Percentiles rank a stretch among this genome's conserved stretches.
Evolutionary conservation across 2,797 vertebrate species (phyloP).

Genomic region (Diplodus sargus): DNA sequence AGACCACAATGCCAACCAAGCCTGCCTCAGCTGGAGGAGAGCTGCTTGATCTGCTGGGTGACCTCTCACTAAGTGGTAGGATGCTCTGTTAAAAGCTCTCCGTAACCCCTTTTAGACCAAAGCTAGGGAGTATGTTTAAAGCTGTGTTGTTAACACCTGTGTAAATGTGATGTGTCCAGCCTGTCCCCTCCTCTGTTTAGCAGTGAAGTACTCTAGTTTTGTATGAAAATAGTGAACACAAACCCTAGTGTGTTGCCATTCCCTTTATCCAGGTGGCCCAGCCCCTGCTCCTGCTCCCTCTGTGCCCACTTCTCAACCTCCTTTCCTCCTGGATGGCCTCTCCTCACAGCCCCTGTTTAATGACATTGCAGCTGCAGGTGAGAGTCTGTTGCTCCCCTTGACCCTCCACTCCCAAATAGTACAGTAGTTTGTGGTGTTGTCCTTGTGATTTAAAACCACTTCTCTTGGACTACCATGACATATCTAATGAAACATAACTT

Average conservation of each 20-base stretch:
- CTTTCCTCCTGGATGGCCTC: conserved; percentile 95
- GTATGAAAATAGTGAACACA: not conserved
- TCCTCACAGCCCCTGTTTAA: conserved; percentile 94
- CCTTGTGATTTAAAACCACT: conserved; percentile 2
- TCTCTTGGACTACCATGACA: not conserved
- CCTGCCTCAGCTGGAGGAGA: conserved; percentile 94
- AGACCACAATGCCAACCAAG: conserved; percentile 91
- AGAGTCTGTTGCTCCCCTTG: conserved; percentile 38
- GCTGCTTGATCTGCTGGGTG: conserved; percentile 95
- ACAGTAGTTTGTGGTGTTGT: conserved; percentile 19
- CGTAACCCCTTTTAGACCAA: not conserved
- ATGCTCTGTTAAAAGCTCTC: conserved; percentile 4
- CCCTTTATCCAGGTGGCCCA: conserved; percentile 84
- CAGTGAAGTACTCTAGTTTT: not conserved
- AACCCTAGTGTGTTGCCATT: conserved; percentile 60
- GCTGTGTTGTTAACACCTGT: not conserved
- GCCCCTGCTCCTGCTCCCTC: conserved; percentile 86
- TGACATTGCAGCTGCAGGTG: conserved; percentile 92
- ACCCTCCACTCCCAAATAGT: conserved; percentile 6
- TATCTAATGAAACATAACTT: not conserved
- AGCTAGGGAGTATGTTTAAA: not conserved
- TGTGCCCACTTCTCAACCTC: conserved; percentile 89
- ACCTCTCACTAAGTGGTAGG: conserved; percentile 93
- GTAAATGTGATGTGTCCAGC: conserved; percentile 20
- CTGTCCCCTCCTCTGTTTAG: not conserved